Evolutionary conservation across 2,888 invertebrate genomes (phyloP), one percentile per base, ranked within the genome.

Genomic region (Drosophila multiciliata): DNA sequence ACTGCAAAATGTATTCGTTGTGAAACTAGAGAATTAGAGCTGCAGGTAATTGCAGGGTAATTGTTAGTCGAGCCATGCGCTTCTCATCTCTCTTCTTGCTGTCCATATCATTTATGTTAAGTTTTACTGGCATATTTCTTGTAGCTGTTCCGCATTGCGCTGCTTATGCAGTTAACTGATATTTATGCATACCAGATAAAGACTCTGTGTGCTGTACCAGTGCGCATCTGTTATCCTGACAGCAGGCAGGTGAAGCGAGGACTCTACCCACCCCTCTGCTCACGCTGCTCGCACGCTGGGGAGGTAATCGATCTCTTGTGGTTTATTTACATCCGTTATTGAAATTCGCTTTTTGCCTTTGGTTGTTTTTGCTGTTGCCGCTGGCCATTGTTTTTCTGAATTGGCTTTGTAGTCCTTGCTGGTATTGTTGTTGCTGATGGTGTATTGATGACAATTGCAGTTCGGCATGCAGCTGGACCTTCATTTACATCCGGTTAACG

Each of bases 301-400:
- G 78, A 82, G 81, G 92, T 91, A 91, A 91, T 91, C 91, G 91
- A 91, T 91, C 91, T 89, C 82, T 88, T 91, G 91, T 87, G 91
- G 91, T 91, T 92, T 91, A 92, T 92, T 91, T 91, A 92, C 91
- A 91, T 91, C 91, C 91, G 91, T 86, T 92, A 90, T 88, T 88
- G 89, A 85, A 89, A 90, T 85, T 75, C 85, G 77, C 88, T 73
- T 87, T 83, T 83, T 74, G 64, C 73, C 63, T 53, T 71, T 74
- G 70, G 26, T 50, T 71, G 23, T 54, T 71, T 45, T 61, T 73
- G 55, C 71, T 68, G 59, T 49, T 58, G 59, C 55, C 73, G 71
- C 50, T 58, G 72, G 65, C 75, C 57, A 89, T 89, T 85, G 87
- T 85, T 84, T 45, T 85, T 87, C 79, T 73, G 84, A 79, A 89